Evolutionary conservation across 1,140 invertebrate genomes (phyloP).

Genomic region (Xylocopa sonorina): DNA sequence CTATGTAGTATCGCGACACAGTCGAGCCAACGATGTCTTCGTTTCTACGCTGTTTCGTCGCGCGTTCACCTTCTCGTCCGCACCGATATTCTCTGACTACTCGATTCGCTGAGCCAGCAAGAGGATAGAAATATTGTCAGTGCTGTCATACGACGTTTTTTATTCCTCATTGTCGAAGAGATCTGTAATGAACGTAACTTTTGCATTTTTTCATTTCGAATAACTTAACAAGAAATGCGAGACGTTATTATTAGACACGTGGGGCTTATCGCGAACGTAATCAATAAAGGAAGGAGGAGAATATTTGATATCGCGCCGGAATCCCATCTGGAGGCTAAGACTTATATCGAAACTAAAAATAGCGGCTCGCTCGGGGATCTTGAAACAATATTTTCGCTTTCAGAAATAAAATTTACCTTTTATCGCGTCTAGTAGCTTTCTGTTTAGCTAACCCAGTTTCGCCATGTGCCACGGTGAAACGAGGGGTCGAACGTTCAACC

Average conservation of each 20-base stretch:
- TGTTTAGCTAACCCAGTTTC: conserved; percentile 50
- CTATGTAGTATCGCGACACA: too few relatives aligned
- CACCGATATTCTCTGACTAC: too few relatives aligned
- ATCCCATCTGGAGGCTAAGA: not conserved
- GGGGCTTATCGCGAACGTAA: not conserved
- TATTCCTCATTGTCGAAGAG: too few relatives aligned
- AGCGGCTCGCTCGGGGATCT: conserved; percentile 28
- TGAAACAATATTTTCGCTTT: conserved; percentile 55
- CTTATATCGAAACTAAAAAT: conserved; percentile 43
- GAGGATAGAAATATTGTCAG: too few relatives aligned
- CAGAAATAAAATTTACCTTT: conserved; percentile 54
- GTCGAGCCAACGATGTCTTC: too few relatives aligned
- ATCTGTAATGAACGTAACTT: too few relatives aligned
- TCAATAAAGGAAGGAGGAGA: not conserved
- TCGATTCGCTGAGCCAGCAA: too few relatives aligned
- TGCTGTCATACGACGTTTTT: too few relatives aligned
- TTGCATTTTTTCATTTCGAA: too few relatives aligned
- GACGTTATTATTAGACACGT: not conserved
- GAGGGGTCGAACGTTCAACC: conserved; percentile 21
- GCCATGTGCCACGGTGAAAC: not conserved
- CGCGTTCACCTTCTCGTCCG: too few relatives aligned
- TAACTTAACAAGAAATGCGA: too few relatives aligned
- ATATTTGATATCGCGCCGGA: conserved; percentile 11
- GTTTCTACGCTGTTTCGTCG: too few relatives aligned
- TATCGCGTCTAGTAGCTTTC: conserved; percentile 39